phyloP scores from a whole-genome alignment of 2,888 invertebrate species.

The Eristalis tenax region DNA sequence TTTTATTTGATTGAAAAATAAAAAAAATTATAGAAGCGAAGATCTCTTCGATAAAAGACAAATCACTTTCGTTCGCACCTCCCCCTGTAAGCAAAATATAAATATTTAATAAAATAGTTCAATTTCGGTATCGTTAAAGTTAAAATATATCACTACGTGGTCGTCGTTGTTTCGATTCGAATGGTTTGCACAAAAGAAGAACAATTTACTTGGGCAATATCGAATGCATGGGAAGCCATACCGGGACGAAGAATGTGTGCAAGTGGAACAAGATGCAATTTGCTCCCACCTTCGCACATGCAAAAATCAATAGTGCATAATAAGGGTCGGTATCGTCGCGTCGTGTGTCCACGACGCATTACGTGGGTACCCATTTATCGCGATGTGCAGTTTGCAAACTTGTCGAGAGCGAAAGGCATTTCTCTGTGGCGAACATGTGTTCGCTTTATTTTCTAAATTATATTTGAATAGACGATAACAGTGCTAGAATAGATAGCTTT shows the following conservation, averaged over 20 bases:
- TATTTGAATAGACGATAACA: constrained; percentile 54
- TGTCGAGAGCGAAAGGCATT: background rate
- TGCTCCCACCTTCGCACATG: constrained; percentile 5
- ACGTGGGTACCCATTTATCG: background rate
- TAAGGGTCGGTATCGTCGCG: constrained; percentile 51
- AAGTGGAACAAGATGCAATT: constrained; percentile 66
- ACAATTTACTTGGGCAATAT: constrained; percentile 43
- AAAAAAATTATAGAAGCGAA: constrained; percentile 73
- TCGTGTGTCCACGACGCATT: constrained; percentile 9
- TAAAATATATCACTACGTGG: constrained; percentile 10
- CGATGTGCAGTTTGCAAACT: no score
- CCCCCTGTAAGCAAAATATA: constrained; percentile 78
- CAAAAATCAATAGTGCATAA: constrained; percentile 58
- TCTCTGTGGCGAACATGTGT: background rate
- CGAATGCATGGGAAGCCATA: constrained; percentile 62
- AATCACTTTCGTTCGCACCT: constrained; percentile 79
- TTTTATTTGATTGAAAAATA: constrained; percentile 58
- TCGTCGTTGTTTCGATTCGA: constrained; percentile 62
- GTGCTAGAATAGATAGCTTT: constrained; percentile 8
- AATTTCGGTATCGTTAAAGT: background rate
- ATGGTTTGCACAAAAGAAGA: constrained; percentile 39
- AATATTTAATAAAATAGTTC: background rate
- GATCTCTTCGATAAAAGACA: constrained; percentile 77
- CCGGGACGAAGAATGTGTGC: constrained; percentile 28
- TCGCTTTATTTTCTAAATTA: background rate